Base-by-base conservation (phyloP, 2,113 vertebrate genomes). In the Odocoileus virginianus region DNA sequence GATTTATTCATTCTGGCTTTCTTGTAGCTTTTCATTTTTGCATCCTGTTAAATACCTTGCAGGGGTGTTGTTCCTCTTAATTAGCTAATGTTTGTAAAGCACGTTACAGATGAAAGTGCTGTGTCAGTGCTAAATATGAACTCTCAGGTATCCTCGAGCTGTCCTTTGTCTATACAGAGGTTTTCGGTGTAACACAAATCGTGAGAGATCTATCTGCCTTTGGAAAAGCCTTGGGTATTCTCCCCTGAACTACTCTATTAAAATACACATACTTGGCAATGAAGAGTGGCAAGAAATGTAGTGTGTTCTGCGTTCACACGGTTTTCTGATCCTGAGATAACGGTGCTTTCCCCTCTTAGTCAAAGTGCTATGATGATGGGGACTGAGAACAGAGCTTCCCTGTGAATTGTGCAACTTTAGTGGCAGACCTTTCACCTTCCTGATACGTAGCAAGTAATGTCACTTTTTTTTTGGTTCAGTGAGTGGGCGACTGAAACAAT, bases 41-140 rank as follows among this genome's bases (percentile, higher is more conserved):
- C 94, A 92, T 95, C 91, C 74, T 96, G 98, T 84, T 95, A 96
- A 97, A 91, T 98, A 94, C 93, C 97, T 97, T 89, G 71, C 95
- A 98, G 95, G 54, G 67, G 57, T 93, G 91, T 78, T 67, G 87
- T 85, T 91, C 79, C 79, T 96, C 86, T 87, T 95, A 97, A 97
- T 97, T 95, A 98, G 89, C 50, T 91, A n/a, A 74, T 84, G 92
- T 93, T 93, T 97, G 47, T 58, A 83, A 97, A 84, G 95, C 97
- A 71, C 8, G 0, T 52, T 57, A 27, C 55, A 28, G 93, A 93
- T 13, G 52, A 60, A 95, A 87, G 58, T 91, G 86, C 94, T 89
- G 81, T 57, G 91, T 96, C 94, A 27, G 52, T 86, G 86, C 91
- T 94, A 87, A 93, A 61, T 81, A 33, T 0, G 78, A 78, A 76